Conservation (phyloP, 2,797 vertebrate species). For the Arctocebus calabarensis region DNA sequence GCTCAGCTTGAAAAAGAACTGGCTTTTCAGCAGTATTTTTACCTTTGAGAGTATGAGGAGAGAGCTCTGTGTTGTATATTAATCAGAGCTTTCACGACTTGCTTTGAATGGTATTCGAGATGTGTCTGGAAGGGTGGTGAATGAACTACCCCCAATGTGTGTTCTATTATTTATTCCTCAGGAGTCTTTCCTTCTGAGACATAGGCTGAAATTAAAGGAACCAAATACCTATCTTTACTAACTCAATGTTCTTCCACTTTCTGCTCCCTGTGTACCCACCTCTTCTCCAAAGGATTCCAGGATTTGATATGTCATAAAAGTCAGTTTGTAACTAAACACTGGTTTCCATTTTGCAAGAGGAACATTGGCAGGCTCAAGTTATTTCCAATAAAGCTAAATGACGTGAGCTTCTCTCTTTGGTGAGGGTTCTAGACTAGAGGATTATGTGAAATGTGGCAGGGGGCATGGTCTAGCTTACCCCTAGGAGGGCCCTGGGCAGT, state of each 20-base stretch:
- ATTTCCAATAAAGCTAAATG: neutral
- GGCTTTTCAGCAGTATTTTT: slow-evolving; percentile 79
- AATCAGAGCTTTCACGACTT: slow-evolving; percentile 65
- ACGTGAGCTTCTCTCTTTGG: neutral
- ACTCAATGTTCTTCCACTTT: neutral
- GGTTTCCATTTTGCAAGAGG: neutral
- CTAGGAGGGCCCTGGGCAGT: no score
- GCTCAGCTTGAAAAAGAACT: slow-evolving; percentile 73
- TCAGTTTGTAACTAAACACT: neutral
- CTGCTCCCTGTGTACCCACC: neutral
- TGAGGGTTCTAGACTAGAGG: neutral
- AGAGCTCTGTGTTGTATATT: slow-evolving; percentile 77
- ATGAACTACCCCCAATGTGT: slow-evolving; percentile 60
- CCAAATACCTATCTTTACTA: slow-evolving; percentile 59
- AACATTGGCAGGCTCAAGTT: neutral
- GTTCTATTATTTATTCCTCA: slow-evolving; percentile 74
- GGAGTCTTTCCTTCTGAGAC: slow-evolving; percentile 67
- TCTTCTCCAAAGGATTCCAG: neutral
- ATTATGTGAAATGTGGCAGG: neutral
- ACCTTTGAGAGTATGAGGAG: slow-evolving; percentile 64
- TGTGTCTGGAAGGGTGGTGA: slow-evolving; percentile 55
- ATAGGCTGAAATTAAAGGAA: slow-evolving; percentile 65
- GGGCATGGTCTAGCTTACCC: neutral
- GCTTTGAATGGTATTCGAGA: slow-evolving; percentile 59
- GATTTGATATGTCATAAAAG: slow-evolving; percentile 36